Percentiles rank a stretch among this genome's conserved stretches.
phyloP scores from a whole-genome alignment of 1,140 invertebrate species.

The Drosophila setifemur region DNA sequence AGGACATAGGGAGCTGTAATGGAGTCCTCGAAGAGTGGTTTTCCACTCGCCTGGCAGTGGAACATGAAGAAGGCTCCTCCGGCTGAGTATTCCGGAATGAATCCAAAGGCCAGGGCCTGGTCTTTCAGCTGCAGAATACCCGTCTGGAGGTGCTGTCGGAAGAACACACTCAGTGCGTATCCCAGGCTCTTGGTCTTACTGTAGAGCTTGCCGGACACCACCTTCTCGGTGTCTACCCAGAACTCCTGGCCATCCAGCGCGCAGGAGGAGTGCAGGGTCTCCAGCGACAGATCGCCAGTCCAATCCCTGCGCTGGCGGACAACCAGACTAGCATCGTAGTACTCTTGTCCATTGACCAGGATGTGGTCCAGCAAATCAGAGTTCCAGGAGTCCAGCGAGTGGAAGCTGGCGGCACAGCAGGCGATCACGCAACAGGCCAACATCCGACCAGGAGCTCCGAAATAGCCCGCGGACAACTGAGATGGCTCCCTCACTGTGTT shows the following conservation, averaged over 20 bases:
- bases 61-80: conserved; percentile 84
- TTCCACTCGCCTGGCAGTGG: conserved; percentile 84
- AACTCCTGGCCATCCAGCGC: conserved; percentile 83
- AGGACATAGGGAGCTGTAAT: conserved; percentile 84
- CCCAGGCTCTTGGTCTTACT: conserved; percentile 83
- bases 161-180: conserved; percentile 84
- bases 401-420: conserved; percentile 83
- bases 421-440: conserved; percentile 83
- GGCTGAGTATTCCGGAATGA: conserved; percentile 50
- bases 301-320: conserved; percentile 67
- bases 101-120: conserved; percentile 84
- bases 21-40: conserved; percentile 83
- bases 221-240: conserved; percentile 82
- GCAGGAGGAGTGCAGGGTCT: conserved; percentile 72
- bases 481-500: not conserved
- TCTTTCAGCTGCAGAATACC: conserved; percentile 83
- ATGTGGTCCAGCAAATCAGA: conserved; percentile 84
- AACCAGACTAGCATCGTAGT: conserved; percentile 82
- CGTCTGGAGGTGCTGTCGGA: conserved; percentile 79
- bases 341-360: conserved; percentile 83
- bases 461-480: not conserved
- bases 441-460: not conserved
- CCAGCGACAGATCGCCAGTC: conserved; percentile 83
- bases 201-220: conserved; percentile 84
- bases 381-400: conserved; percentile 84